Conservation (phyloP, 2,797 vertebrate genomes). For the Eupleurogrammus muticus region DNA sequence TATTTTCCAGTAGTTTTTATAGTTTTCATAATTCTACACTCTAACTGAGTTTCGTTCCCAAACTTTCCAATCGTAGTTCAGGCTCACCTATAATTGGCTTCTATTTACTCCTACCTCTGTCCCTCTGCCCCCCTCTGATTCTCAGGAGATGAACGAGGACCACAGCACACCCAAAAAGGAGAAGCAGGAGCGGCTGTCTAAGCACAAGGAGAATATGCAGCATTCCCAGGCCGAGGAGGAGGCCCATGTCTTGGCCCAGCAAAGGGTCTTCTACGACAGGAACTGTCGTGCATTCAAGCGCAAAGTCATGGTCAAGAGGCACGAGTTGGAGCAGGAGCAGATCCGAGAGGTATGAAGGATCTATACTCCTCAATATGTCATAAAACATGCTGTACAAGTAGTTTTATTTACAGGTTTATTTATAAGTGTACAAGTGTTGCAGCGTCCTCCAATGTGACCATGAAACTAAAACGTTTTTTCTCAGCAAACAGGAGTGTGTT, state of each 20-base stretch:
- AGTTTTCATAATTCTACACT: background rate
- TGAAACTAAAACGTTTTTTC: conserved; percentile 11
- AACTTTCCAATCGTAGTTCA: background rate
- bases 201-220: conserved; percentile 99
- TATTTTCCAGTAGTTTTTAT: no score
- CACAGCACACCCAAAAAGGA: conserved; percentile 99
- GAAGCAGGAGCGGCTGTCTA: conserved; percentile 98
- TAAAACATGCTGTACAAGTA: no score
- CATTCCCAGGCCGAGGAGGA: conserved; percentile 99
- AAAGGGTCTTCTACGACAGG: conserved; percentile 96
- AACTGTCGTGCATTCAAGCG: conserved; percentile 97
- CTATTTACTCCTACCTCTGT: background rate
- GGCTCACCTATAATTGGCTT: background rate
- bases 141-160: conserved; percentile 98
- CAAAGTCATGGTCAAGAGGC: conserved; percentile 94
- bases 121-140: background rate
- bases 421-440: background rate
- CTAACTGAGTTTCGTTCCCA: background rate
- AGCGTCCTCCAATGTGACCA: conserved; percentile 1
- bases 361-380: background rate
- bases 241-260: conserved; percentile 94
- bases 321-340: conserved; percentile 97
- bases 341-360: conserved; percentile 90
- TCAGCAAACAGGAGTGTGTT: conserved; percentile 19
- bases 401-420: no score